Base-by-base conservation (phyloP, 2,888 invertebrate species). In the Baccha elongata region DNA sequence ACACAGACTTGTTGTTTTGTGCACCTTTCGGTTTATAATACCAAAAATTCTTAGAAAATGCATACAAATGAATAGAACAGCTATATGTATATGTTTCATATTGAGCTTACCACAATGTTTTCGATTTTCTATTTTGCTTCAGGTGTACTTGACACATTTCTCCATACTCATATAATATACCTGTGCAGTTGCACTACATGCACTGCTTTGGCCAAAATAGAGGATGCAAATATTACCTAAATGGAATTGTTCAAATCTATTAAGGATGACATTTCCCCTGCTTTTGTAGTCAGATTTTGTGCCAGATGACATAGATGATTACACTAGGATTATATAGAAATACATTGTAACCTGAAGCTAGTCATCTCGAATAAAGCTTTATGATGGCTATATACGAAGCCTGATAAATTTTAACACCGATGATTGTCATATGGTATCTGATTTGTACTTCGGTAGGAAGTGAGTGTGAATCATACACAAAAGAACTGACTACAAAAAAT, bases 231-330 rank as follows among this genome's bases (percentile, higher is more conserved):
- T 29, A 21, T 64, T n/a, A n/a, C n/a, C n/a, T n/a, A n/a, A 53
- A 55, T 71, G 32, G 55, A 37, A 55, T 58, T 65, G 71, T 65
- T 78, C 58, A 65, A 71, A 65, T 58, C 64, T 71, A 71, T 65
- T 79, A 79, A 58, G 67, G 46, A 52, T 53, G 46, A 4, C 42
- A 60, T 44, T 13, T 32, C 7, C 26, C 37, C 29, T 29, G 13
- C 23, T 13, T 29, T 11, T 46, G n/a, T 11, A 13, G n/a, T 15
- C 40, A 32, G 29, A n/a, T 17, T 53, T 10, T 23, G 40, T 40
- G 15, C 13, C 32, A 21, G 10, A 17, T 13, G 21, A 79, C 53
- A 60, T 53, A 50, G 64, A 60, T 73, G 73, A 68, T 68, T 62
- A 74, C 55, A 80, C 42, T 7, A 55, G 40, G 60, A 64, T 64